Base-by-base conservation (phyloP, 2,113 vertebrate genomes). In the Podarcis cretensis region DNA sequence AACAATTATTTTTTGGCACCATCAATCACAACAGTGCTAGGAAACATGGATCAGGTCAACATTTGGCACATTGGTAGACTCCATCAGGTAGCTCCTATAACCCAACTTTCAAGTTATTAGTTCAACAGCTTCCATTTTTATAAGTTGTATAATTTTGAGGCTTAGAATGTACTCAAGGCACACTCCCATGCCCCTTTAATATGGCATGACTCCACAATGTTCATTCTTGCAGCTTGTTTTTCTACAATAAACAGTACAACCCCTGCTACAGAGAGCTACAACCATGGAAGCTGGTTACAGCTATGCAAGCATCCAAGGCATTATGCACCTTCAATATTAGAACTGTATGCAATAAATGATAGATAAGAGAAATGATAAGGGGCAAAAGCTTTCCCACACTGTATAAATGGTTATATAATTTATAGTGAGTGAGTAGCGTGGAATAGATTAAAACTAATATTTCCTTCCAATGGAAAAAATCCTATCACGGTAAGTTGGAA, bases 231-330 rank as follows among this genome's bases (percentile, higher is more conserved):
- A 13, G 6, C 35, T 18, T 20, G 10, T 57, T 37, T 57, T 59
- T 59, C 20, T 57, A 16, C 59, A n/a, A 23, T 13, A 25, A 10
- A 21, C 57, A 82, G 16, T 37, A 10, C 20, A 13, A 23, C 7
- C n/a, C 30, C n/a, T n/a, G 48, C 59, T 83, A 76, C 0, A 21
- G 40, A 3, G 7, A 3, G 57, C 6, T 0, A 0, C 35, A 21
- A 85, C 89, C 94, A 43, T 65, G 91, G 89, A 92, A 66, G 88
- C 74, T 77, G 32, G 43, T 88, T 14, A 2, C 80, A 87, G 0
- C 0, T 6, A 10, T 32, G 12, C 3, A 0, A 27, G 21, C 27
- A 74, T 43, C 65, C 18, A 0, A 27, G 40, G 4, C 27, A 5
- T 7, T 16, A 0, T 37, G 59, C 23, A 10, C 65, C 77, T 54